These are phyloP conservation scores for Brienomyrus brachyistius DNA, from an alignment of 2,113 vertebrate species.

Conservation along the genomic window DNA sequence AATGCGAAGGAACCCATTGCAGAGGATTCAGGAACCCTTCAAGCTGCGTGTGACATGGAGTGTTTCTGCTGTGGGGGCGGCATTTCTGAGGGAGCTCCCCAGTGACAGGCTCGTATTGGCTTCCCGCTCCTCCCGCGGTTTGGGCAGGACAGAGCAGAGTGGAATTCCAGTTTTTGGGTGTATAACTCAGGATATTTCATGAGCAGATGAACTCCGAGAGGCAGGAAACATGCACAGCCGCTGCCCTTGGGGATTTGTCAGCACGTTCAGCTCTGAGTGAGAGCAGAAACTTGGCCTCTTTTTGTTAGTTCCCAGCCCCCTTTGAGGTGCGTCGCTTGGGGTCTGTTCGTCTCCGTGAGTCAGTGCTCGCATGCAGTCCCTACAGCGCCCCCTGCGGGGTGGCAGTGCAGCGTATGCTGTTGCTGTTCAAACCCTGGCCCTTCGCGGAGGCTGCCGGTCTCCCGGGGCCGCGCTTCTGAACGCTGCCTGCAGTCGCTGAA, in stretches of 20 bases:
- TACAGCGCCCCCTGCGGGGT: too few species aligned
- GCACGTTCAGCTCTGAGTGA: not conserved
- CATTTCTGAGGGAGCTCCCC: not conserved
- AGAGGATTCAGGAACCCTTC: not conserved
- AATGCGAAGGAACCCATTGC: not conserved
- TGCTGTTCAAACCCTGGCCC: not conserved
- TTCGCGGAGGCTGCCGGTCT: not conserved
- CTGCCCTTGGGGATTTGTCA: not conserved
- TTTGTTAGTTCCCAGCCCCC: not conserved
- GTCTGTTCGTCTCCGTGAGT: not conserved
- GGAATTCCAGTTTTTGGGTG: not conserved
- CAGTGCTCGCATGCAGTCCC: not conserved
- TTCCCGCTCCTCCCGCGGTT: not conserved
- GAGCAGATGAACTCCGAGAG: not conserved
- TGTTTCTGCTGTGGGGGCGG: not conserved
- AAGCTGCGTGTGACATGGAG: not conserved
- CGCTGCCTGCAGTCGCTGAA: not conserved
- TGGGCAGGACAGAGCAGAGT: not conserved
- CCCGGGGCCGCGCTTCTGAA: not conserved
- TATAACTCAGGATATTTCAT: not conserved
- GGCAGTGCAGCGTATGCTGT: too few species aligned
- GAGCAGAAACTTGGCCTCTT: not conserved
- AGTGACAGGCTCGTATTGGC: not conserved
- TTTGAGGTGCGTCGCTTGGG: not conserved
- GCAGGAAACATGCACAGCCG: not conserved